These are phyloP conservation scores for Deilephila elpenor DNA, from an alignment of 2,888 invertebrate species.

Conservation along the genomic window DNA sequence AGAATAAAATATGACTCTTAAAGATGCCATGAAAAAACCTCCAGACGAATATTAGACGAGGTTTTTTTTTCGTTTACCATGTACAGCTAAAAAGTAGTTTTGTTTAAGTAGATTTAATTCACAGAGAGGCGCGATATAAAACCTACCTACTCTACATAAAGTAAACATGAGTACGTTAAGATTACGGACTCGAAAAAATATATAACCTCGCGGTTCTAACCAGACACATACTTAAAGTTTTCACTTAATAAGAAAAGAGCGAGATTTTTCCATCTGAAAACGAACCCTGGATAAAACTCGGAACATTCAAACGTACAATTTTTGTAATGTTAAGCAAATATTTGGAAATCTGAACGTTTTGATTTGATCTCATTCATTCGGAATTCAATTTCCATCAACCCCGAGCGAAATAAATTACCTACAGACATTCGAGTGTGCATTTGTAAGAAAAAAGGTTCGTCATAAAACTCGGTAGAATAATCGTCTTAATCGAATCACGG, in stretches of 20 bases:
- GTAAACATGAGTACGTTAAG: not conserved
- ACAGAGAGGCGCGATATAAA: not conserved
- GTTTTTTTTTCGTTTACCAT: not conserved
- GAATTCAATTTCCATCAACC: constrained; percentile 43
- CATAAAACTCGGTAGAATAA: constrained; percentile 55
- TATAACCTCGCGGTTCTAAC: not conserved
- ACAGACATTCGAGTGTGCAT: constrained; percentile 44
- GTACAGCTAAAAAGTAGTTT: not conserved
- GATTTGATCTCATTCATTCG: constrained; percentile 39
- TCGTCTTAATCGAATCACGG: constrained; percentile 67
- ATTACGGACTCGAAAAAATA: constrained; percentile 3
- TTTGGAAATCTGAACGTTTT: constrained; percentile 45
- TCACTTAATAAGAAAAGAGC: not conserved
- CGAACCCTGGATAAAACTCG: not conserved
- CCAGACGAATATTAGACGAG: not conserved
- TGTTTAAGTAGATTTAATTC: not conserved
- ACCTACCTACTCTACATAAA: not conserved
- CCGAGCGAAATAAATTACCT: constrained; percentile 33
- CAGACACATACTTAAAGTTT: not conserved
- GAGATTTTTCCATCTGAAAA: constrained; percentile 4
- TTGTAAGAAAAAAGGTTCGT: constrained; percentile 49
- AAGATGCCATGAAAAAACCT: not conserved
- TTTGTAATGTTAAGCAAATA: constrained; percentile 47
- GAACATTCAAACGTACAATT: constrained; percentile 1
- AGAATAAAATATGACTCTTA: too few species aligned